phyloP scores from a whole-genome alignment of 2,113 vertebrate species.

The Ciconia maguari region DNA sequence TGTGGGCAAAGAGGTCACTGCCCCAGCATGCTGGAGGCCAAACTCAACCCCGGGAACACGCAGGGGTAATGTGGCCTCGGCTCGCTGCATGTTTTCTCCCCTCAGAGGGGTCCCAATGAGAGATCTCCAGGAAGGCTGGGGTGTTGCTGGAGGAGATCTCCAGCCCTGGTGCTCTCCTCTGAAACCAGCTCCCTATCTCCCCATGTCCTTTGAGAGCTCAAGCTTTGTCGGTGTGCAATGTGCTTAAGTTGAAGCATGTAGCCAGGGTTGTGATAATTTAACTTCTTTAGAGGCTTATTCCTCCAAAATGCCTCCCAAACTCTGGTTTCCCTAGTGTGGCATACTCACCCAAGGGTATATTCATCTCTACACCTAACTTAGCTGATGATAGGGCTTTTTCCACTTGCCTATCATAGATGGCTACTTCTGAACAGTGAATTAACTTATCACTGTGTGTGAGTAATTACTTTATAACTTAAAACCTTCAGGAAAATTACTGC shows the following conservation, averaged over 20 bases:
- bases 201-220: neutral
- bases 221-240: fast-evolving
- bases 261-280: neutral
- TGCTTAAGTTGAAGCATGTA: neutral
- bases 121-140: neutral
- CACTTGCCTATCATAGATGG: neutral
- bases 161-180: neutral
- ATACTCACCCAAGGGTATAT: neutral
- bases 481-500: neutral
- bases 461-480: neutral
- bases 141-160: neutral
- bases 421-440: neutral
- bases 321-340: neutral
- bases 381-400: neutral
- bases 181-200: neutral
- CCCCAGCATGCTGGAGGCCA: neutral
- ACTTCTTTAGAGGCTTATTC: neutral
- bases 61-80: neutral
- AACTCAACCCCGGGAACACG: fast-evolving
- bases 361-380: neutral
- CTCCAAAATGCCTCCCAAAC: neutral
- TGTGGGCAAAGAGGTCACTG: neutral
- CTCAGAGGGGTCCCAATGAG: neutral
- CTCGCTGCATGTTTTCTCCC: fast-evolving
- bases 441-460: no score